These are phyloP conservation scores for Paratrypauchen microcephalus DNA, from an alignment of 2,797 vertebrate genomes.

Conservation along the genomic window DNA sequence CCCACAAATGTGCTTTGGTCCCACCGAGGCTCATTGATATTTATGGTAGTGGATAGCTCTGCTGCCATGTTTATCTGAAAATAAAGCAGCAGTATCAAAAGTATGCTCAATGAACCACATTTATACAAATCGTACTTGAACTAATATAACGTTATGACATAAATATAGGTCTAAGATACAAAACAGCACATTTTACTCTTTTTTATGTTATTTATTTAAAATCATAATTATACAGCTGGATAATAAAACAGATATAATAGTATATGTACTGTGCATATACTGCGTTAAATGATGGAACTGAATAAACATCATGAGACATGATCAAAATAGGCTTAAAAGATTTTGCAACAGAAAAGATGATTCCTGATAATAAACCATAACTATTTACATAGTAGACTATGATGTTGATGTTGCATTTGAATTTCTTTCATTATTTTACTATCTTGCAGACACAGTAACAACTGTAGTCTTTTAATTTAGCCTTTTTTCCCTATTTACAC, in stretches of 20 bases:
- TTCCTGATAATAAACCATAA: no score
- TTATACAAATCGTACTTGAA: neutral
- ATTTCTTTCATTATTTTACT: no score
- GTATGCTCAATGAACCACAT: neutral
- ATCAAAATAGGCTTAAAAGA: no score
- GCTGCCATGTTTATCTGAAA: constrained; percentile 86
- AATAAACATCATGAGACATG: neutral
- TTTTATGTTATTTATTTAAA: neutral
- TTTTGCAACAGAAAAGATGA: no score
- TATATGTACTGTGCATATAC: neutral
- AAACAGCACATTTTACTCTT: neutral
- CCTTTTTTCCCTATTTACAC: no score
- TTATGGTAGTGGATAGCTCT: constrained; percentile 87
- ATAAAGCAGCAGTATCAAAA: constrained; percentile 1
- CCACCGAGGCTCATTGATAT: constrained; percentile 97
- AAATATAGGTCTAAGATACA: neutral
- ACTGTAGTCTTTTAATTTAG: no score
- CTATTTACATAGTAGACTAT: no score
- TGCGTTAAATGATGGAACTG: neutral
- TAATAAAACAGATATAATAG: neutral
- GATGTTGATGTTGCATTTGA: no score
- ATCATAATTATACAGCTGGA: neutral
- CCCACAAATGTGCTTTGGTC: constrained; percentile 94
- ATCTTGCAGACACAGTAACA: no score
- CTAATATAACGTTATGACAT: neutral